Conservation (phyloP, 2,797 vertebrate genomes). For the Myripristis murdjan region DNA sequence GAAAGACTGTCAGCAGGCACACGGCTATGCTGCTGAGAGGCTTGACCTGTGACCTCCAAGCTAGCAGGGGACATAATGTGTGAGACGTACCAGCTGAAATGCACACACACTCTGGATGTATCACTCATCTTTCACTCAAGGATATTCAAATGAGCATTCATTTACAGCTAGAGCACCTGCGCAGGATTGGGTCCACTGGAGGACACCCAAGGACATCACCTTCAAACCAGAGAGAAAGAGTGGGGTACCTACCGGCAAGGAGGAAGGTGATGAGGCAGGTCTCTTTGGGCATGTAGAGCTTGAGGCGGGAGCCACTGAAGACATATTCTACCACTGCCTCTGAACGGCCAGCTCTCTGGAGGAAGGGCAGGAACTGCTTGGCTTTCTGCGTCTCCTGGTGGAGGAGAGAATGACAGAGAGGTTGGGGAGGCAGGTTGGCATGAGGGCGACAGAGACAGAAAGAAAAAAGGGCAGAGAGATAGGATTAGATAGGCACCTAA, state of each 20-base stretch:
- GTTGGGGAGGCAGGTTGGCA: background rate
- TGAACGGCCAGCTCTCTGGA: slow-evolving; percentile 95
- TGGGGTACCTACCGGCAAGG: slow-evolving; percentile 90
- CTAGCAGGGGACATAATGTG: slow-evolving; percentile 11
- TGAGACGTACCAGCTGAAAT: background rate
- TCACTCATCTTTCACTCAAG: background rate
- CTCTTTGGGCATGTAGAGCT: slow-evolving; percentile 98
- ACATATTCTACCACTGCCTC: slow-evolving; percentile 98
- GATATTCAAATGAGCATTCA: background rate
- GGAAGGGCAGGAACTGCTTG: slow-evolving; percentile 97
- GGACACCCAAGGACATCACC: slow-evolving; percentile 30
- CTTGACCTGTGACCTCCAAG: slow-evolving; percentile 20
- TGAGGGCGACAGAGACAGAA: background rate
- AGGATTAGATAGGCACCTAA: background rate
- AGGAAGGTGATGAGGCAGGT: slow-evolving; percentile 99
- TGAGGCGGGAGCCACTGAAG: slow-evolving; percentile 97
- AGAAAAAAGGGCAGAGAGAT: background rate
- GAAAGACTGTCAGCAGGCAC: background rate
- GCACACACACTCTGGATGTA: background rate
- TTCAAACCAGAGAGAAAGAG: background rate
- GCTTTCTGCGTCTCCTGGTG: slow-evolving; percentile 96
- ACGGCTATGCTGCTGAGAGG: slow-evolving; percentile 16
- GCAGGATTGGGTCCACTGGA: slow-evolving; percentile 14
- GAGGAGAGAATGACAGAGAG: background rate
- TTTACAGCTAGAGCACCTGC: background rate